Evolutionary conservation across 2,888 invertebrate species (phyloP), one percentile per base, ranked within the genome.

Genomic region (Allolobophora icterica): DNA sequence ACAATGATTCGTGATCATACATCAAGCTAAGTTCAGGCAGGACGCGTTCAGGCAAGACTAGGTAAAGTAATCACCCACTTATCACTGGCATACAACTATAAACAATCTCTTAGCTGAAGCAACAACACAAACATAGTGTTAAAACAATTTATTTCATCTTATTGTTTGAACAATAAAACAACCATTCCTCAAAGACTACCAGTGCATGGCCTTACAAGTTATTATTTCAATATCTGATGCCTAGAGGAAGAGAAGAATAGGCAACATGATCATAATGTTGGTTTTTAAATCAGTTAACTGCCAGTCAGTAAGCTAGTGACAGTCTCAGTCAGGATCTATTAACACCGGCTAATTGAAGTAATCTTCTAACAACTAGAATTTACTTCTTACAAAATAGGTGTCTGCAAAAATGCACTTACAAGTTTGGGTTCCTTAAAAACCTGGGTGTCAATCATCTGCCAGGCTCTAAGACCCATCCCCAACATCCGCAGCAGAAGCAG

Each of bases 391-490:
- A n/a, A 71, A 71, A 71, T n/a, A 71, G n/a, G n/a, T n/a, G n/a
- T 30, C 11, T 11, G 13, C n/a, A 71, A n/a, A 71, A n/a, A n/a
- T 21, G n/a, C 4, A 91, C 94, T 92, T 93, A 95, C 95, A 92
- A 99, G 96, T 96, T 98, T 98, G 0, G 99, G 98, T 95, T 99
- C 99, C 94, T 98, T 98, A 94, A 98, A 99, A 93, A 95, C 95
- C 94, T 96, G 96, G 3, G 98, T 98, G 95, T 98, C 98, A 93
- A 99, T 98, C 98, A 99, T 99, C 58, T 98, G 97, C 98, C 99
- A 99, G 11, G 98, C 98, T 95, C 98, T 98, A 87, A 99, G 96
- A 0, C 99, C 99, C 89, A 99, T 96, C 0, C 98, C 97, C 93
- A 99, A 96, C 98, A 99, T 98, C 94, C 99, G 96, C 91, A 99